These are phyloP conservation scores for Cyphomyrus plagiostoma DNA, from an alignment of 2,113 vertebrate genomes.

Conservation along the genomic window DNA sequence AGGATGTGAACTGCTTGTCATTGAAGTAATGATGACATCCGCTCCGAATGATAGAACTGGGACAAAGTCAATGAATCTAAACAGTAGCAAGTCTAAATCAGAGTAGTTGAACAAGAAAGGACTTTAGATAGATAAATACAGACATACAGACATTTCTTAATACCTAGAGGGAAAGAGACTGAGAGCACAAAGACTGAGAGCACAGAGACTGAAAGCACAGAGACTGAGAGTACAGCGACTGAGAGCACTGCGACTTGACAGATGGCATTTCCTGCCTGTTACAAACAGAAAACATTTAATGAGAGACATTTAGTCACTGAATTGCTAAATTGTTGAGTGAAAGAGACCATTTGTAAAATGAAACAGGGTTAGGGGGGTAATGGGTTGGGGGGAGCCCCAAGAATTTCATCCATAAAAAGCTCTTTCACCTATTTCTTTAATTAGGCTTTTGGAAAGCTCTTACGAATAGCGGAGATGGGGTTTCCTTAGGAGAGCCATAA, in stretches of 20 bases:
- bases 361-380: neutral
- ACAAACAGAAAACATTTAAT: constrained; percentile 28
- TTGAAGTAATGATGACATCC: neutral
- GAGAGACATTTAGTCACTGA: constrained; percentile 3
- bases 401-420: neutral
- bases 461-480: neutral
- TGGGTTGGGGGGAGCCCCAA: neutral
- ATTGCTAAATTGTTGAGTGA: neutral
- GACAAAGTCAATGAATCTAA: neutral
- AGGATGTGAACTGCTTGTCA: neutral
- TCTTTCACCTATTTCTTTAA: neutral
- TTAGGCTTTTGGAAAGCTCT: neutral
- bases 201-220: no score
- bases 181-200: neutral
- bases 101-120: neutral
- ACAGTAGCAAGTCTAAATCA: neutral
- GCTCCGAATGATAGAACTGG: neutral
- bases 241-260: constrained; percentile 36
- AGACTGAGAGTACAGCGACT: constrained; percentile 3
- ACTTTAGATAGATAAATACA: neutral
- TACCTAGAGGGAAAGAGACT: neutral
- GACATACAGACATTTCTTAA: no score
- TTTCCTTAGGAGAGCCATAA: neutral
- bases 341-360: neutral
- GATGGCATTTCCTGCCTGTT: constrained; percentile 26